Evolutionary conservation across 2,113 vertebrate species (phyloP).

Genomic region (Spea bombifrons): DNA sequence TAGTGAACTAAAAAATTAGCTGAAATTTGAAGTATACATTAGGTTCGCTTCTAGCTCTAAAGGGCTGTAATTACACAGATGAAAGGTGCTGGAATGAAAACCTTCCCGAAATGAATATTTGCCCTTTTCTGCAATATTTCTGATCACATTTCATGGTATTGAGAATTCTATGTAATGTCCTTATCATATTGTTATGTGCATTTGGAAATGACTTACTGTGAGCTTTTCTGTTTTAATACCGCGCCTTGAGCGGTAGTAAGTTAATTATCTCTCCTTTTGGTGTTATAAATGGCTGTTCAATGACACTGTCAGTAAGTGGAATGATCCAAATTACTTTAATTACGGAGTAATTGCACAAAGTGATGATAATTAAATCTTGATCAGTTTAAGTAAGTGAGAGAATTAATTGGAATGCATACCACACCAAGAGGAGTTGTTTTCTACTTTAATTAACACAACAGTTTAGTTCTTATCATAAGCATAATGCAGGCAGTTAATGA

Average conservation of each 20-base stretch:
- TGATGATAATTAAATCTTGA: slow-evolving; percentile 99
- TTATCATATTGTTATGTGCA: slow-evolving; percentile 57
- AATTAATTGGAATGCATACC: slow-evolving; percentile 86
- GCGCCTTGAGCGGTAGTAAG: slow-evolving; percentile 74
- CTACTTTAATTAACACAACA: slow-evolving; percentile 76
- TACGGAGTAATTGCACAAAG: slow-evolving; percentile 94
- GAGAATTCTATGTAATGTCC: slow-evolving; percentile 40
- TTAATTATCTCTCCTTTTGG: slow-evolving; percentile 80
- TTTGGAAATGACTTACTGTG: slow-evolving; percentile 62
- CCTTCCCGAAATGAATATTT: slow-evolving; percentile 22
- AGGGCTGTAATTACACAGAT: too few relatives aligned
- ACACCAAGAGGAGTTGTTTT: slow-evolving; percentile 73
- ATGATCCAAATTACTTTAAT: slow-evolving; percentile 98
- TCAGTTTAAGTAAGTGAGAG: slow-evolving; percentile 97
- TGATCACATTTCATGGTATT: slow-evolving; percentile 48
- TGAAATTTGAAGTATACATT: too few relatives aligned
- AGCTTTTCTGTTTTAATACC: slow-evolving; percentile 59
- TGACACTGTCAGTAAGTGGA: slow-evolving; percentile 87
- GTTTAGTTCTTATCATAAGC: slow-evolving; percentile 75
- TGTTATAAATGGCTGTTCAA: slow-evolving; percentile 76
- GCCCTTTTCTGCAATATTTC: slow-evolving; percentile 40
- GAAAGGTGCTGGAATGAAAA: neutral
- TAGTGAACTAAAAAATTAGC: too few relatives aligned
- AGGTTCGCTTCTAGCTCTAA: too few relatives aligned
- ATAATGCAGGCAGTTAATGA: slow-evolving; percentile 76